Base-by-base conservation (phyloP, 2,888 invertebrate genomes). In the Troglohyphantes excavatus region DNA sequence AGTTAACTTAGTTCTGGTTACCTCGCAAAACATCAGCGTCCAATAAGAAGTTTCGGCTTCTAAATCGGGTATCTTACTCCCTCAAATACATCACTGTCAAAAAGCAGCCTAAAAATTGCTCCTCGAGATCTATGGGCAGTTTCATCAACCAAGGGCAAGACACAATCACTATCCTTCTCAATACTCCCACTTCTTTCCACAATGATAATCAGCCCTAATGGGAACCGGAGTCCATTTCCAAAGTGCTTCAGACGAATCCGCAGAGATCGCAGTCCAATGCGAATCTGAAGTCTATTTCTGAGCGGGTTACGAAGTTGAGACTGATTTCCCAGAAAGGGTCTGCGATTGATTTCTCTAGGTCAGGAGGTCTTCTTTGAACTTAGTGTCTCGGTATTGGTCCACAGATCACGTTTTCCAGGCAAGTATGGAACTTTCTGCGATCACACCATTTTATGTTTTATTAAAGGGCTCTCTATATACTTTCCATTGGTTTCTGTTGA, bases 131-230 rank as follows among this genome's bases (percentile, higher is more conserved):
- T 21, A 75, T 61, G 27, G 75, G 75, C 53, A n/a, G 46, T 46
- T 27, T 19, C 72, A 26, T 23, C 27, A 29, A 63, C 26, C 27
- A 78, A 65, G 39, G 43, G n/a, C 65, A 29, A 78, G 39, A 70
- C 33, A 78, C 39, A 43, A 78, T 65, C 65, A 65, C 78, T 46
- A 78, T 78, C 65, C 23, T 78, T 78, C 78, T 78, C 81, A 81
- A 81, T 68, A 53, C 68, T 27, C 27, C 43, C 67, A 53, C 26
- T 68, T 68, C 59, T 68, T 81, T 68, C 68, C 43, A 23, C 23
- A 11, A 17, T n/a, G 27, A 63, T 84, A 84, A 84, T 84, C 84
- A 84, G 53, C 23, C 53, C 67, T 84, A 84, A 84, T 84, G 84
- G 84, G 84, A 63, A 63, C 73, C n/a, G 65, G 53, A 75, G 53